Percentiles rank a stretch among this genome's conserved stretches.
phyloP scores from a whole-genome alignment of 1,140 invertebrate species.

The Apis florea region DNA sequence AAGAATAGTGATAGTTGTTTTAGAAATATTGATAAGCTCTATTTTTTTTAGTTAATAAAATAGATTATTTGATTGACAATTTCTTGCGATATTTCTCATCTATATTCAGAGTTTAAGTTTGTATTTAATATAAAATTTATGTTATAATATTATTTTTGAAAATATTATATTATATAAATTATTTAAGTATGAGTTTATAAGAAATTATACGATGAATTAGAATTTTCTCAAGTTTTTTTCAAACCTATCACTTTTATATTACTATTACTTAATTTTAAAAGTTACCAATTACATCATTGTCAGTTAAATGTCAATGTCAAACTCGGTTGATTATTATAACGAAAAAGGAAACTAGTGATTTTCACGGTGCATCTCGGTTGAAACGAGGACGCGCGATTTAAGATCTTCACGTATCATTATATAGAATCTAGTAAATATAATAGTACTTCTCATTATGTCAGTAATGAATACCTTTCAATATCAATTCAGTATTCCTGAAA shows the following conservation, averaged over 20 bases:
- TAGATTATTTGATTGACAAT: no score
- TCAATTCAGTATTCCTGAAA: background rate
- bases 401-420: slow-evolving; percentile 1
- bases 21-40: no score
- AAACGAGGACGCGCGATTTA: slow-evolving; percentile 26
- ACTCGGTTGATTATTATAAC: background rate
- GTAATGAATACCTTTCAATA: slow-evolving; percentile 8
- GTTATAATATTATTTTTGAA: no score
- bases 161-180: background rate
- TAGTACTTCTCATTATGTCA: background rate
- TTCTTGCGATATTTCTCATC: no score
- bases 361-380: slow-evolving; percentile 13
- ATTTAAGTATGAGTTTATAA: background rate
- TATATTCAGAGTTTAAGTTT: no score
- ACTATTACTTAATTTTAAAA: slow-evolving; percentile 14
- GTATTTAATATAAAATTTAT: no score
- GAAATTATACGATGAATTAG: background rate
- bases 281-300: background rate
- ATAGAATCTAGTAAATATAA: background rate
- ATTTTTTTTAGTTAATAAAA: no score
- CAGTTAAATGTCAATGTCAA: slow-evolving; percentile 50
- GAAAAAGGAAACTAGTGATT: slow-evolving; percentile 45
- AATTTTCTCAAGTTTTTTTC: no score
- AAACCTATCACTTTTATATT: no score
- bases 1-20: no score